Evolutionary conservation across 1,140 invertebrate genomes (phyloP), one percentile per base, ranked within the genome.

Genomic region (Ostrea edulis): DNA sequence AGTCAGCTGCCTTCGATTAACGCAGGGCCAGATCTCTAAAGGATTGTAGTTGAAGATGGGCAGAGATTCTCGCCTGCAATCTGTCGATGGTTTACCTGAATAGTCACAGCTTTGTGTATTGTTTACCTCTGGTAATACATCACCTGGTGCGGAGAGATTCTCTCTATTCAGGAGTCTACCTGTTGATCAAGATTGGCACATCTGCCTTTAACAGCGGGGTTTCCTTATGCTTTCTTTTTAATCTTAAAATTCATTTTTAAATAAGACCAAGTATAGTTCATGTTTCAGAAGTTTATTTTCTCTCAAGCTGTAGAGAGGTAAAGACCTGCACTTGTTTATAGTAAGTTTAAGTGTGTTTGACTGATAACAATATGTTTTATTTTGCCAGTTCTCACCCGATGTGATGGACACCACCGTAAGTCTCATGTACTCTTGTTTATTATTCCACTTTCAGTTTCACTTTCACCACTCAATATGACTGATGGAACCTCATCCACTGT

Each of bases 361-460:
- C n/a, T 83, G 82, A 22, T 83, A 22, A 55, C n/a, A 20, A 55
- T 53, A 22, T 83, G 20, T 53, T 83, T 83, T 83, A 83, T 52
- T 87, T 87, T 87, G 35, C 81, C 86, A 87, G 86, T 87, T 82
- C 29, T 87, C 86, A 52, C 77, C 81, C 53, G 86, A 87, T 82
- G 86, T 82, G 35, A 87, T 87, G 86, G 86, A 87, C 35, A 87
- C 86, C 14, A 87, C 77, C 58, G 86, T 87, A 87, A 87, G 86
- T 87, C 52, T 77, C 22, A 29, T 25, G 68, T 77, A 25, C 29
- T 29, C 29, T 71, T 82, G 86, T 82, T 86, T 14, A n/a, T 62
- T 25, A 54, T 86, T 82, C 81, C 53, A 81, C 81, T 62, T 86
- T 17, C 8, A 65, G 17, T 55, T 82, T 82, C 51, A 65, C 53